Conservation (phyloP, 2,797 vertebrate genomes). For the Yasuhikotakia modesta region DNA sequence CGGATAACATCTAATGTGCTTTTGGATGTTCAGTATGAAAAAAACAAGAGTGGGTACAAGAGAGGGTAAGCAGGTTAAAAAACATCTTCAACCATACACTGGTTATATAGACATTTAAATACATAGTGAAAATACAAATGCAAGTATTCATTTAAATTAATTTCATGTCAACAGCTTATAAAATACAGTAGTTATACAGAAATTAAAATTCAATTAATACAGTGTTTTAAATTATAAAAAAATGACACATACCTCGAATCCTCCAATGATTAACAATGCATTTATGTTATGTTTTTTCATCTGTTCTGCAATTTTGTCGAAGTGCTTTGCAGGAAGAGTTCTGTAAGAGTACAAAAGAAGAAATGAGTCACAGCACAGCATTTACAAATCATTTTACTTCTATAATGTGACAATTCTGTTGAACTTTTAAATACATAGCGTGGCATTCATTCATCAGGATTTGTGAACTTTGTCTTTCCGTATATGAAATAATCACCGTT, state of each 20-base stretch:
- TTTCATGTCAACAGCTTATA: too few species aligned
- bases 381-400: too few species aligned
- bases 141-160: too few species aligned
- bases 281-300: conserved; percentile 86
- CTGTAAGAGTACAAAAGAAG: conserved; percentile 67
- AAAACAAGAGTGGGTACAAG: conserved; percentile 30
- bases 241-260: conserved; percentile 98
- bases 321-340: conserved; percentile 87
- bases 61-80: conserved; percentile 20
- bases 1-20: conserved; percentile 34
- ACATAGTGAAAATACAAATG: too few species aligned
- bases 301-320: conserved; percentile 89
- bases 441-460: too few species aligned
- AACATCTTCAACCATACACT: neutral
- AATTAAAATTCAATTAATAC: too few species aligned
- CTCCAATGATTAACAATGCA: conserved; percentile 91
- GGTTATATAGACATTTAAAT: neutral
- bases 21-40: conserved; percentile 16
- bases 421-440: too few species aligned
- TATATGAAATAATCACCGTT: conserved; percentile 80
- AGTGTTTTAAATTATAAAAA: too few species aligned
- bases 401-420: too few species aligned
- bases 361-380: neutral
- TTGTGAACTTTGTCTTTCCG: too few species aligned
- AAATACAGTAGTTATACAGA: too few species aligned